These are phyloP conservation scores for Oopsacas minuta DNA, from an alignment of 37 sponge, comb jelly and placozoan genomes.

Conservation along the genomic window DNA sequence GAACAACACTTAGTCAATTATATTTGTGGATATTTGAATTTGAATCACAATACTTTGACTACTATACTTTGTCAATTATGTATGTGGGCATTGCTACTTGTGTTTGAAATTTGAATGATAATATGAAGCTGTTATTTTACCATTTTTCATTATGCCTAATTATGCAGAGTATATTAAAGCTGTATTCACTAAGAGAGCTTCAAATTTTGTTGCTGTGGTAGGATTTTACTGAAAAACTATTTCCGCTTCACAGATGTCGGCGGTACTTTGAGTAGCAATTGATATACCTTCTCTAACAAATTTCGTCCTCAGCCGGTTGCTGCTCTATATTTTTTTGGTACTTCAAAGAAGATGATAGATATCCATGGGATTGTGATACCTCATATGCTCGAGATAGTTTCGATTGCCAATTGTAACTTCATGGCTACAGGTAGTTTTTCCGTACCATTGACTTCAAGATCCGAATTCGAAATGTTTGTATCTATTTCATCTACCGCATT, in stretches of 20 bases:
- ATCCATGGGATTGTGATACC: not conserved
- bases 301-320: not conserved
- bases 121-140: too few species aligned
- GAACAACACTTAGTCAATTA: too few species aligned
- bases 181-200: too few species aligned
- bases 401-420: not conserved
- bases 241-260: not conserved
- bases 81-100: too few species aligned
- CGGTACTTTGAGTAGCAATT: slow-evolving; percentile 5
- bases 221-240: not conserved
- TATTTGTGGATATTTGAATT: too few species aligned
- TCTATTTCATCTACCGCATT: not conserved
- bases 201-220: not conserved
- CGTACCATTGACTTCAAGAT: not conserved
- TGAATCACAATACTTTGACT: too few species aligned
- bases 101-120: too few species aligned
- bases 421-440: slow-evolving; percentile 10
- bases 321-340: not conserved
- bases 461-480: not conserved
- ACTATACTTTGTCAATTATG: too few species aligned
- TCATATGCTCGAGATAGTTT: not conserved
- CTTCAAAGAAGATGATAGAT: not conserved
- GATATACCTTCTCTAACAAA: slow-evolving; percentile 11
- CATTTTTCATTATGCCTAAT: too few species aligned
- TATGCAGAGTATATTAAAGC: too few species aligned